Evolutionary conservation across 2,113 vertebrate species (phyloP).

Genomic region (Toxotes jaculatrix): DNA sequence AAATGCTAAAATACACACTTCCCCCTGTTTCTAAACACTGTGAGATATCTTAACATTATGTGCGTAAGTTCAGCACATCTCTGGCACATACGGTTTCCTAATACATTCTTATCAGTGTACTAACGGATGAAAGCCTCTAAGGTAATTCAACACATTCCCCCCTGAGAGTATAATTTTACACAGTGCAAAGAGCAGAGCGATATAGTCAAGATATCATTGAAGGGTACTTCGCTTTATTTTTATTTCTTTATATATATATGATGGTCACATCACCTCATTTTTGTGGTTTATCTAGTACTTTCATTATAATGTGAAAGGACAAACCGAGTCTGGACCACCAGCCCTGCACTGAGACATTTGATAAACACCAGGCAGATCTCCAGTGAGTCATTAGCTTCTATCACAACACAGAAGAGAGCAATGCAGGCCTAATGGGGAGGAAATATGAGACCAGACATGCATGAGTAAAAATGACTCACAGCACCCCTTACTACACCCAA

Average conservation of each 20-base stretch:
- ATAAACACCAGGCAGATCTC: constrained; percentile 77
- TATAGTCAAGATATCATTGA: constrained; percentile 51
- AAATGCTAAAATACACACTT: neutral
- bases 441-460: constrained; percentile 75
- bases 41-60: constrained; percentile 1
- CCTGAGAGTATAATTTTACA: constrained; percentile 58
- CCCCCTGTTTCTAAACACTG: neutral
- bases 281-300: constrained; percentile 39
- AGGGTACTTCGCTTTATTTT: constrained; percentile 42
- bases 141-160: constrained; percentile 58
- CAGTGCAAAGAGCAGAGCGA: constrained; percentile 52
- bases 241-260: constrained; percentile 33
- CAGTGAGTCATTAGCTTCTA: constrained; percentile 77
- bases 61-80: constrained; percentile 36
- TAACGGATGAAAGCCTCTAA: constrained; percentile 45
- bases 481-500: constrained; percentile 41
- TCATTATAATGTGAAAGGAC: constrained; percentile 31
- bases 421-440: constrained; percentile 73
- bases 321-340: constrained; percentile 57
- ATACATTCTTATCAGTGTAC: constrained; percentile 55
- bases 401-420: constrained; percentile 74
- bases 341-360: constrained; percentile 61
- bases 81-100: constrained; percentile 36
- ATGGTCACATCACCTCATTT: constrained; percentile 43
- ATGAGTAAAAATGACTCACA: constrained; percentile 75